Base-by-base conservation (phyloP, 2,888 invertebrate genomes). In the Pyrrhia umbra region DNA sequence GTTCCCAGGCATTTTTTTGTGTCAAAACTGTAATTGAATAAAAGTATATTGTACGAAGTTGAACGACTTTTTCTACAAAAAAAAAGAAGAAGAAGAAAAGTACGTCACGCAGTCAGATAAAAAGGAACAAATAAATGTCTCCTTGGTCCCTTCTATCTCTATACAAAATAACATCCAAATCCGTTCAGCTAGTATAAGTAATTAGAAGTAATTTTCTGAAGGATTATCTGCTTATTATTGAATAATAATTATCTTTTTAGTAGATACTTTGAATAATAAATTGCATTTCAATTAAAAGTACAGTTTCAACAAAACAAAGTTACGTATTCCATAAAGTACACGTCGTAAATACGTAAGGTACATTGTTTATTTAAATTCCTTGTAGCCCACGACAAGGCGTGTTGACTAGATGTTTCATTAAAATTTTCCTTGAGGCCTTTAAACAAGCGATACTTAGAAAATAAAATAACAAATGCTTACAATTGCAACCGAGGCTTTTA, bases 401-500 rank as follows among this genome's bases (percentile, higher is more conserved):
- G 84, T 80, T 84, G 76, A 84, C 77, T 74, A 81, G 79, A 77
- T 82, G 77, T 86, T 90, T 87, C 85, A 85, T 89, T 89, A 83
- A 78, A 80, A 76, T 77, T 77, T 78, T 75, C 77, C 76, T 70
- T 70, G 75, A 62, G 69, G 73, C 69, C 57, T 63, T 67, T 34
- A 58, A 72, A 59, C 20, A 18, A 52, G 64, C 73, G 34, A 34
- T n/a, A 34, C 13, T 3, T 13, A n/a, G 34, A 34, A 34, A 34
- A n/a, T 34, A 30, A 30, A 30, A 30, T 30, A 30, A 30, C 13
- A 30, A 30, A 30, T 9, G 8, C 9, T 27, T 27, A 3, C 9
- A 3, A 30, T 30, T 2, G n/a, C n/a, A n/a, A n/a, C n/a, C n/a
- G n/a, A n/a, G n/a, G n/a, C n/a, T n/a, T n/a, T n/a, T 13, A 30